Evolutionary conservation across 2,113 vertebrate genomes (phyloP), one percentile per base, ranked within the genome.

Genomic region (Pygoscelis antarcticus): DNA sequence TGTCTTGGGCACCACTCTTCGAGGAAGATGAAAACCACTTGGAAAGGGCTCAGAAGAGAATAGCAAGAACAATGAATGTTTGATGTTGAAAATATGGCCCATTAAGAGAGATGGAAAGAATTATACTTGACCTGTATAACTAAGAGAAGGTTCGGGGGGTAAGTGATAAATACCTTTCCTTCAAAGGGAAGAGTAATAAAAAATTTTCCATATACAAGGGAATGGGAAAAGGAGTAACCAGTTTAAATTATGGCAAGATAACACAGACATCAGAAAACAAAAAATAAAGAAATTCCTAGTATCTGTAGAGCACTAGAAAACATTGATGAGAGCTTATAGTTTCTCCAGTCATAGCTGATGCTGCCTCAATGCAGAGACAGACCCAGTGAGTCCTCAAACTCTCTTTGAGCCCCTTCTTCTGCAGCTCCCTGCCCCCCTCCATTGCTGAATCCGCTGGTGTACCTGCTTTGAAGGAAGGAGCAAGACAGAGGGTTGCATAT

Each of bases 31-130:
- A 93, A 65, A 40, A 36, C 6, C 25, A 6, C 7, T 13, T 46
- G 40, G 62, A 49, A 92, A 70, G 16, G 14, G 5, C 30, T 83
- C 51, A 58, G 64, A 83, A 74, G 16, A 91, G 5, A 36, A 88
- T 36, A 7, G 18, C 30, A 77, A 83, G 58, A 93, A 57, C 7
- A 75, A 72, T 0, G 0, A 26, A 38, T 11, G 1, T 30, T 54
- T 52, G 11, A 42, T 44, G 16, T 30, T 82, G 32, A 84, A 94
- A 87, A 76, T 64, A 69, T 0, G 4, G 23, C 2, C 38, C 27
- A 7, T 62, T 75, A 54, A 87, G 49, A 74, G 51, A 83, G 23
- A 44, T 8, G 4, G 42, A 44, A 55, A 72, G 7, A 74, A 54
- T 36, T 70, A 23, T 40, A 38, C 20, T 58, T 71, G 17, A 68